phyloP scores from a whole-genome alignment of 1,140 invertebrate species.

The Ruditapes philippinarum region DNA sequence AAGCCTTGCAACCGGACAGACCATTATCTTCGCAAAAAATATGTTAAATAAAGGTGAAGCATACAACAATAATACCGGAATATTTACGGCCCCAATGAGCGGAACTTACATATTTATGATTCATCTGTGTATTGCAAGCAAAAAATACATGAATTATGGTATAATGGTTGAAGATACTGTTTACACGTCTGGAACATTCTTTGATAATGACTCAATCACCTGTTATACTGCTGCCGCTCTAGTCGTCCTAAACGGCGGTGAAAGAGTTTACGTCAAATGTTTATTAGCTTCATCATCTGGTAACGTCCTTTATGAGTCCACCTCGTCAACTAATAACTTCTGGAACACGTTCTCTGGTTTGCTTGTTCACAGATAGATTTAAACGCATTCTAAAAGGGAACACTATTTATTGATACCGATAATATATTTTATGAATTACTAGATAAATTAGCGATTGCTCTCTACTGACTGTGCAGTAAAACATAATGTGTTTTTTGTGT shows the following conservation, averaged over 20 bases:
- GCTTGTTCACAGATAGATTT: not conserved
- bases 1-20: not conserved
- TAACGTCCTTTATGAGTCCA: not conserved
- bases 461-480: too few species aligned
- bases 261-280: slow-evolving; percentile 5
- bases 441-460: too few species aligned
- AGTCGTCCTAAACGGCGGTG: not conserved
- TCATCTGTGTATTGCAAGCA: not conserved
- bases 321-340: not conserved
- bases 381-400: too few species aligned
- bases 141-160: not conserved
- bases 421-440: too few species aligned
- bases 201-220: not conserved
- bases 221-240: not conserved
- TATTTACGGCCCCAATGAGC: not conserved
- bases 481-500: too few species aligned
- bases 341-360: not conserved
- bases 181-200: not conserved
- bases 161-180: not conserved
- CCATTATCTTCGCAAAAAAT: not conserved
- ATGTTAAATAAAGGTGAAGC: not conserved
- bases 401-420: too few species aligned
- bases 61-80: slow-evolving; percentile 6
- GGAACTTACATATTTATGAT: slow-evolving; percentile 10
- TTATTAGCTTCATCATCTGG: not conserved